Percentiles rank a stretch among this genome's conserved stretches.
phyloP scores from a whole-genome alignment of 2,797 vertebrate species.

The Neoniphon sammara region DNA sequence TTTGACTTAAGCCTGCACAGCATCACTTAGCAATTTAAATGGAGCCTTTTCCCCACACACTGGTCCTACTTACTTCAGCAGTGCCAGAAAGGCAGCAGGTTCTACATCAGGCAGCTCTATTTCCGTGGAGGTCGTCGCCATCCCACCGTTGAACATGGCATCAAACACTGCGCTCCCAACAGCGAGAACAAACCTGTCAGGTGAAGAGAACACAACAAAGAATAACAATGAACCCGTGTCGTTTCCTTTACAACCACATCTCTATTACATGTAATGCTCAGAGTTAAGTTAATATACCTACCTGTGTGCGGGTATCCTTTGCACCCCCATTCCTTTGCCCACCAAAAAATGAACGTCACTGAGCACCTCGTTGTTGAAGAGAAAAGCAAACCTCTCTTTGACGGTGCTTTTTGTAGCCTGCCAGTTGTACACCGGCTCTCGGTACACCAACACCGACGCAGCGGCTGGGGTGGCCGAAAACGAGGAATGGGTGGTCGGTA shows the following conservation, averaged over 20 bases:
- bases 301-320: slow-evolving; percentile 96
- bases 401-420: slow-evolving; percentile 87
- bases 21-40: not conserved
- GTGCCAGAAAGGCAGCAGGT: slow-evolving; percentile 93
- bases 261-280: too few species aligned
- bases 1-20: not conserved
- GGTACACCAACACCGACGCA: slow-evolving; percentile 83
- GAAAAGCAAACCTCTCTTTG: slow-evolving; percentile 84
- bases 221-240: not conserved
- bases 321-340: slow-evolving; percentile 93
- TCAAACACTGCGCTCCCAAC: slow-evolving; percentile 98
- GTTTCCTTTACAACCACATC: not conserved
- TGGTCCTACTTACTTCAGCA: slow-evolving; percentile 89
- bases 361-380: slow-evolving; percentile 98
- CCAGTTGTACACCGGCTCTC: slow-evolving; percentile 87
- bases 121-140: slow-evolving; percentile 98
- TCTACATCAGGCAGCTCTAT: slow-evolving; percentile 98
- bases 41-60: not conserved
- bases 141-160: slow-evolving; percentile 98
- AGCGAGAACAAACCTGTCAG: slow-evolving; percentile 93
- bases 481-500: slow-evolving; percentile 67
- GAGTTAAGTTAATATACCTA: slow-evolving; percentile 47
- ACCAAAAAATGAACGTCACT: slow-evolving; percentile 98
- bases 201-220: not conserved
- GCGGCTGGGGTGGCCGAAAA: slow-evolving; percentile 78